phyloP scores from a whole-genome alignment of 2,797 vertebrate genomes.

The Eleutherodactylus coqui region DNA sequence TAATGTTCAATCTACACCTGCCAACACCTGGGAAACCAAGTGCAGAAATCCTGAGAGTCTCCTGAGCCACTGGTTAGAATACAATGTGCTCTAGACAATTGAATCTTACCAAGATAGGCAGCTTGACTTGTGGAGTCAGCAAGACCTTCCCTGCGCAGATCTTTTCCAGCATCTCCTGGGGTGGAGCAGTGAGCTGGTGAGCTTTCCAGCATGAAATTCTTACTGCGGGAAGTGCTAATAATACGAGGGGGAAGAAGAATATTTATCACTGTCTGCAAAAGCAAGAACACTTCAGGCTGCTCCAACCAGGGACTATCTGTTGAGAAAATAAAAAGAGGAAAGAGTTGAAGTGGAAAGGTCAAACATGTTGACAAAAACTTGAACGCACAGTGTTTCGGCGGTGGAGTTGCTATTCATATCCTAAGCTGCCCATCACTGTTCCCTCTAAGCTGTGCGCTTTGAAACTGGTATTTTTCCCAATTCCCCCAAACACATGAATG shows the following conservation, averaged over 20 bases:
- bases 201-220: slow-evolving; percentile 97
- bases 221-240: slow-evolving; percentile 97
- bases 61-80: not conserved
- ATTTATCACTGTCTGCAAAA: slow-evolving; percentile 96
- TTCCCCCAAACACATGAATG: too few species aligned
- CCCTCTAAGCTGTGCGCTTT: too few species aligned
- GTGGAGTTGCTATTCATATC: not conserved
- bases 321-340: slow-evolving; percentile 59
- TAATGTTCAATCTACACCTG: not conserved
- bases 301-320: slow-evolving; percentile 96
- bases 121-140: slow-evolving; percentile 98
- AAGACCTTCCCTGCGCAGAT: slow-evolving; percentile 90
- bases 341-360: slow-evolving; percentile 47
- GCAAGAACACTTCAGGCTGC: slow-evolving; percentile 93
- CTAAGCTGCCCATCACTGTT: not conserved
- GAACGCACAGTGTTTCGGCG: not conserved
- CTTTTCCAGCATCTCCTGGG: slow-evolving; percentile 91
- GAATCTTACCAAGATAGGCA: slow-evolving; percentile 89
- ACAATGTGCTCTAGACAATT: not conserved
- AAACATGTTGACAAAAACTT: not conserved
- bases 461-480: too few species aligned
- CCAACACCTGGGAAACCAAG: not conserved
- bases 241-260: slow-evolving; percentile 95
- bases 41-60: not conserved
- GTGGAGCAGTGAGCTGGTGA: slow-evolving; percentile 99